phyloP scores from a whole-genome alignment of 2,113 vertebrate genomes.

The Orientallactaga bullata region DNA sequence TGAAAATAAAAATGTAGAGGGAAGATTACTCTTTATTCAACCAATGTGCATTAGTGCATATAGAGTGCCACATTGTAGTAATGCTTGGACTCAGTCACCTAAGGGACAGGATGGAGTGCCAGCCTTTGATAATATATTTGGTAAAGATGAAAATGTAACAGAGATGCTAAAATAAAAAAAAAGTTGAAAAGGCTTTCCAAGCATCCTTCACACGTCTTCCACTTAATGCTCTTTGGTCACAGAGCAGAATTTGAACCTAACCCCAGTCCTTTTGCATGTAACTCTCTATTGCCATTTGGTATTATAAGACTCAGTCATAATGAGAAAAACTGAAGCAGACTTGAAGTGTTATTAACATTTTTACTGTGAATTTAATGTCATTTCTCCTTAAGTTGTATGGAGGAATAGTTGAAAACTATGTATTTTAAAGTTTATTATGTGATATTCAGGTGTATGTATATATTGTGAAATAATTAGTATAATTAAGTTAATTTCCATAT shows the following conservation, averaged over 20 bases:
- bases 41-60: no score
- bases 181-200: neutral
- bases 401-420: neutral
- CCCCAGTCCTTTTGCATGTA: neutral
- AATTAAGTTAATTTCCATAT: neutral
- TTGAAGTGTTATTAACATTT: neutral
- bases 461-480: neutral
- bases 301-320: neutral
- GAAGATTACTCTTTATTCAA: neutral
- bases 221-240: neutral
- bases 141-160: neutral
- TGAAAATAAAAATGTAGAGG: constrained; percentile 11
- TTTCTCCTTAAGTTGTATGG: neutral
- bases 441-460: neutral
- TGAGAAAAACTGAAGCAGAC: constrained; percentile 14
- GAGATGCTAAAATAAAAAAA: no score
- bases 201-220: constrained; percentile 11
- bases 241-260: constrained; percentile 21
- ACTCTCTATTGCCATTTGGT: neutral
- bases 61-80: no score
- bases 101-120: neutral
- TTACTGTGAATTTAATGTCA: neutral
- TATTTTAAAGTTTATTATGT: neutral
- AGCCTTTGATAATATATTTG: neutral
- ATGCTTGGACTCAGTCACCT: no score